These are phyloP conservation scores for Drosophila anomalata DNA, from an alignment of 2,888 invertebrate genomes.

Conservation along the genomic window DNA sequence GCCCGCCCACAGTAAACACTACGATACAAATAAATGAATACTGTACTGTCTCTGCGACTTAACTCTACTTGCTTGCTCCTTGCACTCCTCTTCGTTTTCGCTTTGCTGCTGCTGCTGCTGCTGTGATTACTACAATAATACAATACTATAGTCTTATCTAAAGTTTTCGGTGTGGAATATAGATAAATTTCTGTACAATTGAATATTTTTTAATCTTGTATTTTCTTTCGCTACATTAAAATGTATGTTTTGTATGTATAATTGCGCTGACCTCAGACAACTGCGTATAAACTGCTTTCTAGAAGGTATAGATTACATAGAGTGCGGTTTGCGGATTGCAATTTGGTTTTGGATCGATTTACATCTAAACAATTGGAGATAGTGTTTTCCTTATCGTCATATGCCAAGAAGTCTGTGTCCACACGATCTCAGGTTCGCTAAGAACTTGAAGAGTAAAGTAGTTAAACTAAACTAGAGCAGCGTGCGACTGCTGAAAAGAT, in stretches of 20 bases:
- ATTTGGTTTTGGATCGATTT: conserved; percentile 36
- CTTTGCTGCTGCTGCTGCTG: conserved; percentile 27
- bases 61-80: conserved; percentile 54
- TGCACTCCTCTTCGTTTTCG: conserved; percentile 28
- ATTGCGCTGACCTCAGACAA: conserved; percentile 62
- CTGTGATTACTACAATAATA: conserved; percentile 38
- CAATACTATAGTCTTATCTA: conserved; percentile 51
- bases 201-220: conserved; percentile 61
- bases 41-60: conserved; percentile 45
- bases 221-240: conserved; percentile 64
- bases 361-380: conserved; percentile 65
- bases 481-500: conserved; percentile 44
- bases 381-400: conserved; percentile 46
- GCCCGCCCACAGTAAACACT: conserved; percentile 56
- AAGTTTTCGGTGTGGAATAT: conserved; percentile 53
- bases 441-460: conserved; percentile 49
- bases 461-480: conserved; percentile 64
- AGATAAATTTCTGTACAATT: conserved; percentile 57
- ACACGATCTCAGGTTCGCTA: conserved; percentile 40
- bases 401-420: conserved; percentile 49
- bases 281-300: conserved; percentile 67
- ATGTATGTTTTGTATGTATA: conserved; percentile 69
- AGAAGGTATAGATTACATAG: conserved; percentile 64
- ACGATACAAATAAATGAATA: conserved; percentile 32
- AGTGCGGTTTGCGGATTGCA: conserved; percentile 32